Evolutionary conservation across 2,888 invertebrate species (phyloP).

Genomic region (Drosophila nr. perissopoda): DNA sequence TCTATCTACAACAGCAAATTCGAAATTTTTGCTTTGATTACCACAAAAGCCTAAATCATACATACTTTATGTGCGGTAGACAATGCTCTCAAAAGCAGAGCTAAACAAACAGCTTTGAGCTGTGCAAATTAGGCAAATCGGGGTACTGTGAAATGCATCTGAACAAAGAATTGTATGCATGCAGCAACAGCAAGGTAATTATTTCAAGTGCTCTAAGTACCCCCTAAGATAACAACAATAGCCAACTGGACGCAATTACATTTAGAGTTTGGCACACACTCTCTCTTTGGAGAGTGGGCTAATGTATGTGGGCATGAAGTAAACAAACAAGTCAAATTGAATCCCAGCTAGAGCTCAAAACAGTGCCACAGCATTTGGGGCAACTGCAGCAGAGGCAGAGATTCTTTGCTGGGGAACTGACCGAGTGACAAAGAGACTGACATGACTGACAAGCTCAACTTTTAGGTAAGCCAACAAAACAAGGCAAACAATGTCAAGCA

Average conservation of each 20-base stretch:
- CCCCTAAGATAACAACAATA: constrained; percentile 35
- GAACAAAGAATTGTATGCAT: constrained; percentile 69
- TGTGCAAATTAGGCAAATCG: constrained; percentile 16
- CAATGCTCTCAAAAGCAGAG: neutral
- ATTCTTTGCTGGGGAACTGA: constrained; percentile 16
- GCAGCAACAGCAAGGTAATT: constrained; percentile 65
- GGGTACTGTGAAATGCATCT: constrained; percentile 16
- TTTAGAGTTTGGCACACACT: constrained; percentile 57
- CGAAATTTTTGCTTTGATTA: neutral
- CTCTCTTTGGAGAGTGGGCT: neutral
- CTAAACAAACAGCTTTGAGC: constrained; percentile 21
- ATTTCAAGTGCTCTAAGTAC: constrained; percentile 69
- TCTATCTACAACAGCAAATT: neutral
- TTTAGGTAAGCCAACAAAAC: constrained; percentile 41
- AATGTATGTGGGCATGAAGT: constrained; percentile 13
- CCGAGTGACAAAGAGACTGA: constrained; percentile 63
- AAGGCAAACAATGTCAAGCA: constrained; percentile 67
- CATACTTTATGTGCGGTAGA: neutral
- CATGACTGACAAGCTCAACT: constrained; percentile 64
- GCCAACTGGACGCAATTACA: constrained; percentile 67
- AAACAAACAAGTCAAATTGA: constrained; percentile 65
- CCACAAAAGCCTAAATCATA: neutral
- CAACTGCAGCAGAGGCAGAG: constrained; percentile 16
- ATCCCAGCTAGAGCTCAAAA: constrained; percentile 50
- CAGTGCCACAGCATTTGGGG: constrained; percentile 23